These are phyloP conservation scores for Sebastolobus altivelis DNA, from an alignment of 2,797 vertebrate genomes.

Conservation along the genomic window DNA sequence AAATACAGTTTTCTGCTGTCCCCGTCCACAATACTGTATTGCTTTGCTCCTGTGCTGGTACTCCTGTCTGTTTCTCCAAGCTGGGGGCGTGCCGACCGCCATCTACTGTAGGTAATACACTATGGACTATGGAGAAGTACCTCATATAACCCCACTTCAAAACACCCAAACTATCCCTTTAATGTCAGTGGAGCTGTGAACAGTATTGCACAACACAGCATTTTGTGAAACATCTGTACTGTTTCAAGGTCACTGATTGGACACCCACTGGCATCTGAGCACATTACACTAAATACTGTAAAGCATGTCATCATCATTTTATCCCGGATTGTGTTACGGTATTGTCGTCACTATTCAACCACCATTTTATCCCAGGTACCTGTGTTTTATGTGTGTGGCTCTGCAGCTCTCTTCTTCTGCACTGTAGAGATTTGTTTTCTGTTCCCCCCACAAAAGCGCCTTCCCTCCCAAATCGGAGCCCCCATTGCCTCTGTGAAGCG, in stretches of 20 bases:
- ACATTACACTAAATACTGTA: neutral
- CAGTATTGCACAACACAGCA: neutral
- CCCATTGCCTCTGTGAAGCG: conserved; percentile 37
- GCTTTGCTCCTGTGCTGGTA: no score
- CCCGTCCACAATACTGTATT: no score
- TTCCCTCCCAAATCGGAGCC: conserved; percentile 28
- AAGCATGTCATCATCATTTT: neutral
- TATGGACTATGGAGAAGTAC: no score
- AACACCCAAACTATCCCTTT: accelerated
- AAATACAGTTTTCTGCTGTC: no score
- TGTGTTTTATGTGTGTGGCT: neutral
- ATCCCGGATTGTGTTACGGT: no score
- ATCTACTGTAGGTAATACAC: no score
- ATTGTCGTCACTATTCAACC: neutral
- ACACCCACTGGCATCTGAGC: neutral
- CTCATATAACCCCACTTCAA: no score
- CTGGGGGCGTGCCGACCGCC: no score
- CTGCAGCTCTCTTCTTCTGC: conserved; percentile 5
- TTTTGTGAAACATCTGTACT: neutral
- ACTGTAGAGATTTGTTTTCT: conserved; percentile 40
- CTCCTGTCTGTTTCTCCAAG: no score
- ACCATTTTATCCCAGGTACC: conserved; percentile 1
- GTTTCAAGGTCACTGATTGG: conserved; percentile 23
- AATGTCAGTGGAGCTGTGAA: neutral
- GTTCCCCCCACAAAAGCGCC: conserved; percentile 44